Evolutionary conservation across 2,113 vertebrate genomes (phyloP).

Genomic region (Aplodontia rufa): DNA sequence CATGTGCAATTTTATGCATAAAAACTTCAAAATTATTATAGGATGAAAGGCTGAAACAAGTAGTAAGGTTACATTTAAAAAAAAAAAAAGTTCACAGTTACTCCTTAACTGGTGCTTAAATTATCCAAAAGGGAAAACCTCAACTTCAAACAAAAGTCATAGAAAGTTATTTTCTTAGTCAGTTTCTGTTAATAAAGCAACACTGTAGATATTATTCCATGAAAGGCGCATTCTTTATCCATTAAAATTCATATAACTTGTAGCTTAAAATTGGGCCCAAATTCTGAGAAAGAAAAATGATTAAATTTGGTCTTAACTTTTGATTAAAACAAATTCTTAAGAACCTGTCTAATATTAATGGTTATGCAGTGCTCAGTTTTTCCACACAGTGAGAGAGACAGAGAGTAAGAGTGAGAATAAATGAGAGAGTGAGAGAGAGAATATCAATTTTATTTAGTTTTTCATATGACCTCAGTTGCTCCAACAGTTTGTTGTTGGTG

Average conservation of each 20-base stretch:
- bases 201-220: constrained; percentile 32
- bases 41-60: not conserved
- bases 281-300: constrained; percentile 54
- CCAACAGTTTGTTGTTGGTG: too few species aligned
- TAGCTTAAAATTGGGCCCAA: not conserved
- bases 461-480: too few species aligned
- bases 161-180: not conserved
- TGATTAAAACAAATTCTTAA: constrained; percentile 36
- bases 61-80: not conserved
- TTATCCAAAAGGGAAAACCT: not conserved
- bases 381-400: too few species aligned
- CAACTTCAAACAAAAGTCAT: not conserved
- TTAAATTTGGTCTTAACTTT: constrained; percentile 44
- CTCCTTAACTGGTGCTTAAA: not conserved
- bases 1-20: not conserved
- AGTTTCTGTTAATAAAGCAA: not conserved
- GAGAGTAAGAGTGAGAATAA: too few species aligned
- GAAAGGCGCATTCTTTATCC: not conserved
- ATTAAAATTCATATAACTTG: not conserved
- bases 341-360: not conserved
- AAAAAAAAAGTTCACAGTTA: not conserved
- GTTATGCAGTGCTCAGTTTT: not conserved
- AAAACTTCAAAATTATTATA: not conserved
- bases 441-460: too few species aligned
- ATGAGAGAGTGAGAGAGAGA: too few species aligned